Evolutionary conservation across 2,113 vertebrate species (phyloP).

Genomic region (Amazona vittata): DNA sequence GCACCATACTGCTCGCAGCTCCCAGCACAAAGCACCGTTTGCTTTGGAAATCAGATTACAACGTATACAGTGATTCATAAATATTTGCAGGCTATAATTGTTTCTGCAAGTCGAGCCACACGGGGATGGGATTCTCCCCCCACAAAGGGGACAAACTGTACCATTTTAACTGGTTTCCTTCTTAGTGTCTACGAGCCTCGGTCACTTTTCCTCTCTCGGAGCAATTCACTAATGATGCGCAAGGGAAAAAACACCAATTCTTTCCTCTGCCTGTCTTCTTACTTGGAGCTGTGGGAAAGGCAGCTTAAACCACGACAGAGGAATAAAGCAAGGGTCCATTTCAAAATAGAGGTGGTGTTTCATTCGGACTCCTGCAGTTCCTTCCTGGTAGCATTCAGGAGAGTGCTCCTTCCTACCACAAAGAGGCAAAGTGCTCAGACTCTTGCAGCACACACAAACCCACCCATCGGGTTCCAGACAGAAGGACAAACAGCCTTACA

Average conservation of each 20-base stretch:
- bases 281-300: not conserved
- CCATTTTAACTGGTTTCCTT: slow-evolving; percentile 63
- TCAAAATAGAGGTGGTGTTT: not conserved
- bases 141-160: not conserved
- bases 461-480: not conserved
- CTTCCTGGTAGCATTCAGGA: not conserved
- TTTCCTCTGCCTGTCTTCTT: not conserved
- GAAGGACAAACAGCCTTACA: not conserved
- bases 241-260: not conserved
- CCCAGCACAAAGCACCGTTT: slow-evolving; percentile 26
- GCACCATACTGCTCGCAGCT: not conserved
- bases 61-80: slow-evolving; percentile 59
- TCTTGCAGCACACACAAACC: not conserved
- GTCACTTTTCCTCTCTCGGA: slow-evolving; percentile 23
- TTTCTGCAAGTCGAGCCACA: slow-evolving; percentile 51
- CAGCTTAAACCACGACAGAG: not conserved
- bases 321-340: not conserved
- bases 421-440: not conserved
- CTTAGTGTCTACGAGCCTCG: not conserved
- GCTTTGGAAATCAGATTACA: slow-evolving; percentile 70
- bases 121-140: not conserved
- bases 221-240: not conserved
- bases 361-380: not conserved
- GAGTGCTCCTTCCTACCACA: not conserved
- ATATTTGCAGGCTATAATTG: slow-evolving; percentile 73